These are phyloP conservation scores for Drosophila leontia DNA, from an alignment of 1,140 invertebrate species.

Conservation along the genomic window DNA sequence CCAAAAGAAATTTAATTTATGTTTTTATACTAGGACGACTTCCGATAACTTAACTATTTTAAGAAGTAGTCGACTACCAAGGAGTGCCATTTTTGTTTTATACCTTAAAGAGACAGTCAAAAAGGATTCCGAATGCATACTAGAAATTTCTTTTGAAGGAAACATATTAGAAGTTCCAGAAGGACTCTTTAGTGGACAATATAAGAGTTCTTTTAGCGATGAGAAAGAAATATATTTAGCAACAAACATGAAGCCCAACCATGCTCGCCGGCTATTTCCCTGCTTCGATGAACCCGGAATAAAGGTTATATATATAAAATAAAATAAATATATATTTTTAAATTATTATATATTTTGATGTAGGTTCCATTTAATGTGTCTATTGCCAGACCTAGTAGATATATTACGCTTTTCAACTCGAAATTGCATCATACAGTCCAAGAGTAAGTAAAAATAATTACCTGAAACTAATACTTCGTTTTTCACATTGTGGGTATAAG, in stretches of 20 bases:
- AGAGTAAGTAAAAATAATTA: constrained; percentile 86
- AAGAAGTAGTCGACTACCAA: constrained; percentile 84
- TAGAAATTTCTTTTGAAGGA: constrained; percentile 87
- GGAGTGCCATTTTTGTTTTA: constrained; percentile 86
- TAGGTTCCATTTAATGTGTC: constrained; percentile 88
- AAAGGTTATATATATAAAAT: constrained; percentile 86
- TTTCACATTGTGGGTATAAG: too few relatives aligned
- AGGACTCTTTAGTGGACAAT: constrained; percentile 88
- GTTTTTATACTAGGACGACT: neutral
- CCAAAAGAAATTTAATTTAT: neutral
- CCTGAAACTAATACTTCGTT: too few relatives aligned
- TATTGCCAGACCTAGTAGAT: constrained; percentile 87
- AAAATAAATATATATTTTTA: neutral
- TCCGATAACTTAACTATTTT: constrained; percentile 36
- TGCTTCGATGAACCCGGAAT: constrained; percentile 96
- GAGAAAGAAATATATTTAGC: constrained; percentile 87
- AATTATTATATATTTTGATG: too few relatives aligned
- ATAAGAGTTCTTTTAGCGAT: constrained; percentile 86
- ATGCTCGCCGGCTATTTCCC: constrained; percentile 94
- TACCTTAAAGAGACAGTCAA: constrained; percentile 86
- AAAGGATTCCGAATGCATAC: constrained; percentile 85
- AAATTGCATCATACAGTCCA: constrained; percentile 86
- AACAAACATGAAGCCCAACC: constrained; percentile 92
- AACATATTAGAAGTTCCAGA: constrained; percentile 86
- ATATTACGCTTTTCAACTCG: constrained; percentile 88